Conservation (phyloP, 2,797 vertebrate species). For the Tenualosa thibaudeaui region DNA sequence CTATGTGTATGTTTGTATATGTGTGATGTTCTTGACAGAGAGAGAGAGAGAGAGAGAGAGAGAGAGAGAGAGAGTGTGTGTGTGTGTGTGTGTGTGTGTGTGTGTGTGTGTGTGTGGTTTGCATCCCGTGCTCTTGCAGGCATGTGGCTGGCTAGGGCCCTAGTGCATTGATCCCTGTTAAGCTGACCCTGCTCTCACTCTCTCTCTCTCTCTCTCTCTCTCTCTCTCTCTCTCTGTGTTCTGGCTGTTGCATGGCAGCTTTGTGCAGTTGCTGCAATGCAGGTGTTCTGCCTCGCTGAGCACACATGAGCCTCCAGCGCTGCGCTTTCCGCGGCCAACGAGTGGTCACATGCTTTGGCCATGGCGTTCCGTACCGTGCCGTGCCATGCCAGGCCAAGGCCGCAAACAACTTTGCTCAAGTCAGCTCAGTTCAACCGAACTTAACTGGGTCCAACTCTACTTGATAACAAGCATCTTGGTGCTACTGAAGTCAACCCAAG, state of each 20-base stretch:
- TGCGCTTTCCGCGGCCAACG: not conserved
- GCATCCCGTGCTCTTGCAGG: not conserved
- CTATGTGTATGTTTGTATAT: not conserved
- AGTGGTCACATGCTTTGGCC: not conserved
- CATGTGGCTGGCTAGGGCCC: not conserved
- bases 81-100: not conserved
- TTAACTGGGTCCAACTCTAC: not conserved
- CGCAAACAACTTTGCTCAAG: not conserved
- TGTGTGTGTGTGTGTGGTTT: not conserved
- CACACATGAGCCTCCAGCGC: not conserved
- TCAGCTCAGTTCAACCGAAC: not conserved
- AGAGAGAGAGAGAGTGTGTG: not conserved
- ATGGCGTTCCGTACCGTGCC: not conserved
- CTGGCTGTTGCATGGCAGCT: conserved; percentile 18
- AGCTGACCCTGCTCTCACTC: not conserved
- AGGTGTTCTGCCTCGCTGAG: conserved; percentile 12
- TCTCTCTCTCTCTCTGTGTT: not conserved
- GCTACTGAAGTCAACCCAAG: too few species aligned
- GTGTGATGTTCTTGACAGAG: not conserved
- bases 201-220: not conserved
- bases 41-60: not conserved
- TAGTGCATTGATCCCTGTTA: conserved; percentile 13
- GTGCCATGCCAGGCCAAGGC: not conserved
- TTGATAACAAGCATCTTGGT: not conserved
- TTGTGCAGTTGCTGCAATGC: conserved; percentile 17